These are phyloP conservation scores for Tachina grossa DNA, from an alignment of 2,888 invertebrate genomes.

Conservation along the genomic window DNA sequence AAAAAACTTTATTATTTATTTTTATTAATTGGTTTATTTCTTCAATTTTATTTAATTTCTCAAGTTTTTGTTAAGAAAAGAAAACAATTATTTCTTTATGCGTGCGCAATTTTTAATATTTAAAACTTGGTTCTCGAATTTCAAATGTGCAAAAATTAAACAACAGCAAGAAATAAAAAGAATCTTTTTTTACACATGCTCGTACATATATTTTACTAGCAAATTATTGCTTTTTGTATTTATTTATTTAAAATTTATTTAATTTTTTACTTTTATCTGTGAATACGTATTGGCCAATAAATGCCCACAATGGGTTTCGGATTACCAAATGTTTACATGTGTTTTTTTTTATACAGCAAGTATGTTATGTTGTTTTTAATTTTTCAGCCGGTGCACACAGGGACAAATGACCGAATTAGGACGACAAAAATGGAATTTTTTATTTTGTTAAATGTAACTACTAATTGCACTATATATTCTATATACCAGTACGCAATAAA, in stretches of 20 bases:
- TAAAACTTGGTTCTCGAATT: slow-evolving; percentile 46
- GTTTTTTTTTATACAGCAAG: slow-evolving; percentile 35
- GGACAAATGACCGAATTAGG: too few species aligned
- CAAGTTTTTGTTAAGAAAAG: not conserved
- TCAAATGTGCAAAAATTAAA: slow-evolving; percentile 15
- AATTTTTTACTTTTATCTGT: slow-evolving; percentile 34
- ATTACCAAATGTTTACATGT: slow-evolving; percentile 64
- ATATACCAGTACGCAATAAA: too few species aligned
- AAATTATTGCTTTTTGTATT: slow-evolving; percentile 34
- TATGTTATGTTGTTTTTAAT: not conserved
- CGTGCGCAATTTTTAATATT: slow-evolving; percentile 31
- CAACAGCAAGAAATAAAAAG: slow-evolving; percentile 22
- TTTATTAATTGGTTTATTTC: slow-evolving; percentile 3
- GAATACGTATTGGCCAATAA: slow-evolving; percentile 36
- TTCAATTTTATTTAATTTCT: not conserved
- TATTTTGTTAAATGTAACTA: too few species aligned
- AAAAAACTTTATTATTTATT: not conserved
- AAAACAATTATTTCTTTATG: slow-evolving; percentile 11
- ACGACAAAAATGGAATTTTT: too few species aligned
- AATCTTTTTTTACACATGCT: slow-evolving; percentile 34
- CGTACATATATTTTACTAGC: not conserved
- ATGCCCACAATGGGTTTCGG: slow-evolving; percentile 34
- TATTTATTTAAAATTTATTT: slow-evolving; percentile 47
- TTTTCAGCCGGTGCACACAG: too few species aligned
- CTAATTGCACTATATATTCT: too few species aligned